Evolutionary conservation across 2,113 vertebrate genomes (phyloP), one percentile per base, ranked within the genome.

Genomic region (Cercocebus atys): DNA sequence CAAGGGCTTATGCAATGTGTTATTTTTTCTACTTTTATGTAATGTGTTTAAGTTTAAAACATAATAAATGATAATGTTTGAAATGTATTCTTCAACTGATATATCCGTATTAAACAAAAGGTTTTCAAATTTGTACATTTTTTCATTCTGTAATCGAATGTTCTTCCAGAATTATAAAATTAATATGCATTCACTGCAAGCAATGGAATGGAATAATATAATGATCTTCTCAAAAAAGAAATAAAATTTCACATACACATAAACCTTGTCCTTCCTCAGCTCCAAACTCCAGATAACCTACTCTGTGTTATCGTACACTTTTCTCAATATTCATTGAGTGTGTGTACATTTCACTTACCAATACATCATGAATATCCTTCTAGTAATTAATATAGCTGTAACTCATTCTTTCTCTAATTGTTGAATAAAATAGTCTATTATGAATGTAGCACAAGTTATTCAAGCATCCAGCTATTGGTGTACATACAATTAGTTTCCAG

Each of bases 111-210:
- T 81, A 73, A 80, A 73, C 55, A 22, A 78, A 86, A 76, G 3
- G 40, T 70, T 93, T 95, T 91, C 57, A 59, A 82, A 80, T 93
- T 40, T 85, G n/a, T 80, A 38, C 70, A 64, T 80, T 84, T 96
- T 90, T 55, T 88, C 57, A 80, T 68, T 68, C 27, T 95, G 38
- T 82, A 12, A 78, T 89, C 9, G 87, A 95, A 90, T 87, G 3
- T 92, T 66, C 52, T 73, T 94, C 32, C 72, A 93, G 57, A 95
- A 81, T 73, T 90, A 82, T 57, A 50, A 88, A 94, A 86, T 85
- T 87, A 72, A 45, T 59, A 40, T 59, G 27, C 43, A 25, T 55
- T 95, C 61, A 75, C 55, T 76, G 20, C 40, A 92, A 86, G 22
- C 18, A 64, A 72, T 76, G 40, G 8, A 59, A 88, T 81, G 17